Conservation (phyloP, 1,140 invertebrate genomes). For the Phocides pigmalion region DNA sequence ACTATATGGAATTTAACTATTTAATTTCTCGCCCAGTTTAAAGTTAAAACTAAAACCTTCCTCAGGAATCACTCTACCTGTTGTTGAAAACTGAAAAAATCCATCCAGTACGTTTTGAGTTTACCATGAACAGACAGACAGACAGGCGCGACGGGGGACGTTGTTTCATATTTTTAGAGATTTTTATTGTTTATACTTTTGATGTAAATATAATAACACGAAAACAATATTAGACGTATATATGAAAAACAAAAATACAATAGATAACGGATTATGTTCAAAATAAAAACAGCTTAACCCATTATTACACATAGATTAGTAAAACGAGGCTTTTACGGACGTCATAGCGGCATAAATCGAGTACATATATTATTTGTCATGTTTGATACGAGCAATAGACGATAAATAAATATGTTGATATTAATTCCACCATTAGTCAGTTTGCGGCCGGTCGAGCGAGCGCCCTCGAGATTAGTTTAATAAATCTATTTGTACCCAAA, state of each 20-base stretch:
- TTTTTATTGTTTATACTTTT: background rate
- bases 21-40: too few species aligned
- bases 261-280: conserved; percentile 12
- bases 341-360: conserved; percentile 20
- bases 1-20: too few species aligned
- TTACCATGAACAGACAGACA: too few species aligned
- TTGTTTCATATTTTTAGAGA: too few species aligned
- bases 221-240: background rate
- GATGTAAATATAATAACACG: background rate
- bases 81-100: too few species aligned
- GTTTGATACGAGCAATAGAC: conserved; percentile 2
- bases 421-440: background rate
- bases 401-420: conserved; percentile 16
- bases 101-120: too few species aligned
- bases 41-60: too few species aligned
- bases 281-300: conserved; percentile 30
- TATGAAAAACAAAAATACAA: background rate
- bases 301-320: conserved; percentile 29
- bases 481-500: too few species aligned
- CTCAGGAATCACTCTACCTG: too few species aligned
- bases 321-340: conserved; percentile 33
- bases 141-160: too few species aligned
- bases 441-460: background rate
- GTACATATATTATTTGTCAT: conserved; percentile 16
- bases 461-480: too few species aligned